phyloP scores from a whole-genome alignment of 2,113 vertebrate genomes.

The Stigmatopora nigra region DNA sequence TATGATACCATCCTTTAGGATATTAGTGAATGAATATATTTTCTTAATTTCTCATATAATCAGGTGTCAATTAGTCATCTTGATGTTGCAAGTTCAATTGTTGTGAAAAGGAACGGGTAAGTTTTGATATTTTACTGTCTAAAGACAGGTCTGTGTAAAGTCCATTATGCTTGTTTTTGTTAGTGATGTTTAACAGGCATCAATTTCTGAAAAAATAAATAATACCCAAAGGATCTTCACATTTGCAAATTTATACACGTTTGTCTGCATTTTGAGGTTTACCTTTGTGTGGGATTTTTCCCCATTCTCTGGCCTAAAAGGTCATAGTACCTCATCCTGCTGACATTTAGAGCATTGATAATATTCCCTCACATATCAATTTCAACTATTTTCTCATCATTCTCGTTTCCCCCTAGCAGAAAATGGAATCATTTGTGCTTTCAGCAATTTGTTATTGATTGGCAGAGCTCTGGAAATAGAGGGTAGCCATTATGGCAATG shows the following conservation, averaged over 20 bases:
- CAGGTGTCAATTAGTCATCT: no score
- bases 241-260: slow-evolving; percentile 55
- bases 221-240: slow-evolving; percentile 28
- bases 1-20: no score
- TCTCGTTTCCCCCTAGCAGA: slow-evolving; percentile 70
- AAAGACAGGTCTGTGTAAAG: not conserved
- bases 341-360: slow-evolving; percentile 74
- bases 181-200: slow-evolving; percentile 19
- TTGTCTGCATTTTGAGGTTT: slow-evolving; percentile 60
- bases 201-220: slow-evolving; percentile 27
- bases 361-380: slow-evolving; percentile 78
- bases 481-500: slow-evolving; percentile 73
- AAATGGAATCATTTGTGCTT: slow-evolving; percentile 81
- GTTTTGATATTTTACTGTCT: no score
- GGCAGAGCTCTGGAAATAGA: slow-evolving; percentile 74
- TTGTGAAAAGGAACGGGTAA: no score
- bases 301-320: slow-evolving; percentile 47
- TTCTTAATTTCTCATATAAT: no score
- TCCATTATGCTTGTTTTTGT: slow-evolving; percentile 9
- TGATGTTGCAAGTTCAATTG: no score
- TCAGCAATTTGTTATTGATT: slow-evolving; percentile 81
- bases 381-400: slow-evolving; percentile 78
- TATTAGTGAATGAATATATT: no score
- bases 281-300: slow-evolving; percentile 46
- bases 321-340: slow-evolving; percentile 65